phyloP scores from a whole-genome alignment of 2,888 invertebrate species.

The Aromia moschata region DNA sequence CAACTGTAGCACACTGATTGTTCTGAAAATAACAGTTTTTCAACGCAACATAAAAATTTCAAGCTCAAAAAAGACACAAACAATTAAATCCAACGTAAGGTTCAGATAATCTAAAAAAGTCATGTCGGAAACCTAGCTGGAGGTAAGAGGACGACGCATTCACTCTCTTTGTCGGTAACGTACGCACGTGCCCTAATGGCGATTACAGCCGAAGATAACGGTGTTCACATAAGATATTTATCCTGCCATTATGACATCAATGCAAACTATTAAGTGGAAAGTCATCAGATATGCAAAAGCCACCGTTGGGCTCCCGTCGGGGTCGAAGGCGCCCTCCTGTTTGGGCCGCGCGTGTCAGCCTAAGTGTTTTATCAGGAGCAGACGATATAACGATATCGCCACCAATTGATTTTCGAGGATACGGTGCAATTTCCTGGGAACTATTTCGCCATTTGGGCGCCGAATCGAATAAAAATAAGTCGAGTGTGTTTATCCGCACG shows the following conservation, averaged over 20 bases:
- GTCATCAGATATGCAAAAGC: slow-evolving; percentile 41
- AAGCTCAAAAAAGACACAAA: too few species aligned
- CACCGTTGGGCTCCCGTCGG: slow-evolving; percentile 40
- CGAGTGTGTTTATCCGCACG: too few species aligned
- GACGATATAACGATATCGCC: slow-evolving; percentile 45
- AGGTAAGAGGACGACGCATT: too few species aligned
- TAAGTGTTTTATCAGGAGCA: slow-evolving; percentile 54
- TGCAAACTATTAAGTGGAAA: slow-evolving; percentile 32
- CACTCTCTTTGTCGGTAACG: background rate
- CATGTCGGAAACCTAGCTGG: too few species aligned
- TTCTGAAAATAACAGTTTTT: too few species aligned
- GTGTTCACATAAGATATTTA: slow-evolving; percentile 35
- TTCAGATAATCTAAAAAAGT: too few species aligned
- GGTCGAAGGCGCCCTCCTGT: slow-evolving; percentile 30
- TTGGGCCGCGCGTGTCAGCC: slow-evolving; percentile 45
- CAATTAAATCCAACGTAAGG: too few species aligned
- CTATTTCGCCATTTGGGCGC: slow-evolving; percentile 32
- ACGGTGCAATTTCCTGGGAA: slow-evolving; percentile 39
- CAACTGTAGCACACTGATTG: too few species aligned
- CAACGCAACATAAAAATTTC: too few species aligned
- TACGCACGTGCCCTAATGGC: slow-evolving; percentile 6
- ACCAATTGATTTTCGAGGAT: slow-evolving; percentile 39
- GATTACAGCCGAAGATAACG: slow-evolving; percentile 31
- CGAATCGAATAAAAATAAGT: slow-evolving; percentile 5
- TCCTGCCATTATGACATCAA: slow-evolving; percentile 22